Percentiles rank a stretch among this genome's conserved stretches.
Conservation (phyloP, 2,113 vertebrate genomes). For the Amblyopsis rosae region DNA sequence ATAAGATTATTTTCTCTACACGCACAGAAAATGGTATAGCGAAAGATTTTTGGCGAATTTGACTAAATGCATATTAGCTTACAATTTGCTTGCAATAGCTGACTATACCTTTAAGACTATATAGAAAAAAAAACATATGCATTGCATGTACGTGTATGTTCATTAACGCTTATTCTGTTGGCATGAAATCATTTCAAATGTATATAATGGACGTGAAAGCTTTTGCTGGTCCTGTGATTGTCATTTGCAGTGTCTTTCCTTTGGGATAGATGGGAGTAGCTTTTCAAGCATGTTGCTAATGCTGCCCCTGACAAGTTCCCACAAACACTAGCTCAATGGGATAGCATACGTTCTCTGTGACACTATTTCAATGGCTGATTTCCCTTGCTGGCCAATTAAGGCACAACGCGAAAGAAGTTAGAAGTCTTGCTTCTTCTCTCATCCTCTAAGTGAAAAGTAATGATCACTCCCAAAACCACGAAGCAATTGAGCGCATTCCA, state of each 20-base stretch:
- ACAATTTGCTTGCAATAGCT: too few relatives aligned
- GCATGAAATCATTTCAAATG: not conserved
- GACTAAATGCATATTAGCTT: too few relatives aligned
- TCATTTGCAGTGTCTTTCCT: conserved; percentile 24
- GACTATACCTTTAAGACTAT: too few relatives aligned
- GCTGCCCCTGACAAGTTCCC: conserved; percentile 73
- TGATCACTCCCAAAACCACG: conserved; percentile 44
- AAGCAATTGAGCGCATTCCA: conserved; percentile 27
- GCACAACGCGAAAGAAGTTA: conserved; percentile 67
- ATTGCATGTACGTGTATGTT: not conserved
- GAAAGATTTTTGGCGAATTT: too few relatives aligned
- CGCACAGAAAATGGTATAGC: too few relatives aligned
- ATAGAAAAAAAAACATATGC: not conserved
- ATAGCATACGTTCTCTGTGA: conserved; percentile 77
- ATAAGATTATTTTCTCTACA: too few relatives aligned
- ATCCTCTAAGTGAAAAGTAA: conserved; percentile 54
- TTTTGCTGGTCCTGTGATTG: conserved; percentile 30
- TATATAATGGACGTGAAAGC: not conserved
- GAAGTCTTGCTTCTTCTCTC: conserved; percentile 56
- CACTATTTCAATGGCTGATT: conserved; percentile 84
- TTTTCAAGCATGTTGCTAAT: conserved; percentile 83
- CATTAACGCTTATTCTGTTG: conserved; percentile 11
- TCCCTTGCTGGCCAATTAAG: conserved; percentile 93
- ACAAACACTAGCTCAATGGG: conserved; percentile 75
- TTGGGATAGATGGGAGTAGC: conserved; percentile 69